A percentile compares a stretch with the other conserved stretches of the same genome.
Conservation (phyloP, 2,888 invertebrate genomes). For the Phengaris arion region DNA sequence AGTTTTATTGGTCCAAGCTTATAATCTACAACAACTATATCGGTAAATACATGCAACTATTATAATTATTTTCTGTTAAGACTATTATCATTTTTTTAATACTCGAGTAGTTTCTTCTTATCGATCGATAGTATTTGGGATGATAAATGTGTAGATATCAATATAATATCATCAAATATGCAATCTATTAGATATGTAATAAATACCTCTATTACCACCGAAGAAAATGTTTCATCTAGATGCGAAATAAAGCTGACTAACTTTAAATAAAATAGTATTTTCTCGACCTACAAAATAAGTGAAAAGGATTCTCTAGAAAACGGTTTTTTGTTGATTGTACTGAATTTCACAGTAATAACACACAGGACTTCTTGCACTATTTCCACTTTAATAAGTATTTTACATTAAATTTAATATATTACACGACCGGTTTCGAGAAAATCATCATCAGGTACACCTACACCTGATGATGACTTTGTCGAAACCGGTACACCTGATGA, state of each 20-base stretch:
- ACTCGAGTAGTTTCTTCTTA: slow-evolving; percentile 9
- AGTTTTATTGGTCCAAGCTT: no score
- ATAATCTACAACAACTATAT: no score
- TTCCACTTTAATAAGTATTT: no score
- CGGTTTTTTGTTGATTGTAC: neutral
- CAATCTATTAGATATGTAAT: neutral
- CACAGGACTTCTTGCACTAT: no score
- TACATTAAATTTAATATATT: no score
- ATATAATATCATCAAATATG: neutral
- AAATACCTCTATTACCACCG: neutral
- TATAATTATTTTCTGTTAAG: no score
- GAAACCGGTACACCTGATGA: no score
- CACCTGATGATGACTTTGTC: no score
- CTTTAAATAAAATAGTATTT: neutral
- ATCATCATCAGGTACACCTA: no score
- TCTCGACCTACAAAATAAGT: neutral
- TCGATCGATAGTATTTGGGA: slow-evolving; percentile 10
- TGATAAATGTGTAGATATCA: slow-evolving; percentile 13
- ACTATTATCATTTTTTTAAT: neutral
- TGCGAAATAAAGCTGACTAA: neutral
- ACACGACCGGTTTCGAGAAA: no score
- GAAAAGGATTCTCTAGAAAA: neutral
- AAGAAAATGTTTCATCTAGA: no score
- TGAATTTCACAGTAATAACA: neutral
- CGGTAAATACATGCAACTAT: no score